Evolutionary conservation across 1,140 invertebrate genomes (phyloP).

Genomic region (Tribolium madens): DNA sequence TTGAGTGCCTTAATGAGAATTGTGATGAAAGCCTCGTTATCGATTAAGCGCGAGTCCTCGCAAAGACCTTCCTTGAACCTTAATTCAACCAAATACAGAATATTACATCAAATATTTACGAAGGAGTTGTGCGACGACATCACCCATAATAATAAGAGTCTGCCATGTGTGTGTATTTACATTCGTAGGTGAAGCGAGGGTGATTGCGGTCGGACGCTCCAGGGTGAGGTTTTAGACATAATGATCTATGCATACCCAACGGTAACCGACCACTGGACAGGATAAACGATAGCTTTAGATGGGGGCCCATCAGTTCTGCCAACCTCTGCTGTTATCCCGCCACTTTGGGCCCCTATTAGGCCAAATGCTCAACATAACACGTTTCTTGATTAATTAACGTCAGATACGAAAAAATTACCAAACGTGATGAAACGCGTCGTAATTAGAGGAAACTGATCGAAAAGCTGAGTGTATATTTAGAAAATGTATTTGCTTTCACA

Average conservation of each 20-base stretch:
- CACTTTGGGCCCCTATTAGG: slow-evolving; percentile 40
- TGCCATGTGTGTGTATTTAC: not conserved
- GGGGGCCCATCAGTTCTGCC: slow-evolving; percentile 37
- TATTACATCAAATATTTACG: slow-evolving; percentile 16
- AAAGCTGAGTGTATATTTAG: not conserved
- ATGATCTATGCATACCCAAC: slow-evolving; percentile 51
- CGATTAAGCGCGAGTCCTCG: not conserved
- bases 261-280: slow-evolving; percentile 51
- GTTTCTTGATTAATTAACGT: slow-evolving; percentile 23
- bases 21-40: slow-evolving; percentile 4
- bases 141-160: not conserved
- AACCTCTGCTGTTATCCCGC: slow-evolving; percentile 39
- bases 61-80: not conserved
- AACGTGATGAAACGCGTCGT: not conserved
- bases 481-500: not conserved
- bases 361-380: slow-evolving; percentile 23
- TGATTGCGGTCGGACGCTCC: slow-evolving; percentile 27
- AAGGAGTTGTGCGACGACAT: slow-evolving; percentile 4
- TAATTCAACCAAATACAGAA: not conserved
- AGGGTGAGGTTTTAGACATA: slow-evolving; percentile 40
- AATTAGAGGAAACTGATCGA: slow-evolving; percentile 2
- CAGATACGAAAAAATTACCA: slow-evolving; percentile 1
- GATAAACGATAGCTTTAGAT: slow-evolving; percentile 47
- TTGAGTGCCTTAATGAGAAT: not conserved
- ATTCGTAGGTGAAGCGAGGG: slow-evolving; percentile 1